These are phyloP conservation scores for Trypoxylus dichotomus DNA, from an alignment of 1,140 invertebrate species.

Conservation along the genomic window DNA sequence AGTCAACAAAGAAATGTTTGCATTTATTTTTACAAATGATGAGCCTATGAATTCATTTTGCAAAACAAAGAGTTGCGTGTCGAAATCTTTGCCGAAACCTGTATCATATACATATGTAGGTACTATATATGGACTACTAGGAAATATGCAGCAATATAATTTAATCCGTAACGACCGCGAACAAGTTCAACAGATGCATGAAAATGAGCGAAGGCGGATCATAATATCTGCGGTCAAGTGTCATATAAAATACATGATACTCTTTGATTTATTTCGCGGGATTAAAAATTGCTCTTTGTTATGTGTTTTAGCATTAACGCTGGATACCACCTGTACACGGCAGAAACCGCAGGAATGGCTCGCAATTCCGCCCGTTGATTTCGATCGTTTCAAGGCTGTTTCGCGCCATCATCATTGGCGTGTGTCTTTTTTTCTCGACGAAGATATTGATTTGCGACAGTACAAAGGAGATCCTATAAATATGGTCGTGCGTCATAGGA, in stretches of 20 bases:
- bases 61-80: too few species aligned
- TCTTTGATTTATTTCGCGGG: not conserved
- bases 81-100: too few species aligned
- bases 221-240: not conserved
- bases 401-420: not conserved
- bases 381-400: not conserved
- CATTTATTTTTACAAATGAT: too few species aligned
- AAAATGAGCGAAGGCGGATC: not conserved
- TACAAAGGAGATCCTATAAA: slow-evolving; percentile 18
- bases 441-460: slow-evolving; percentile 2
- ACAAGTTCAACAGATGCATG: not conserved
- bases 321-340: not conserved
- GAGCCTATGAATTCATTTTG: too few species aligned
- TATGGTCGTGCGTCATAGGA: not conserved
- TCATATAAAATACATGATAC: not conserved
- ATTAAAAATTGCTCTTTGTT: not conserved
- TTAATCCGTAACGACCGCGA: not conserved
- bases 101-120: too few species aligned
- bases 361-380: not conserved
- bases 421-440: not conserved
- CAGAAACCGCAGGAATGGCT: slow-evolving; percentile 4
- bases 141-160: not conserved
- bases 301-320: not conserved
- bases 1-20: too few species aligned
- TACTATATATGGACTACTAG: too few species aligned